These are phyloP conservation scores for Pholis gunnellus DNA, from an alignment of 2,113 vertebrate species.

Conservation along the genomic window DNA sequence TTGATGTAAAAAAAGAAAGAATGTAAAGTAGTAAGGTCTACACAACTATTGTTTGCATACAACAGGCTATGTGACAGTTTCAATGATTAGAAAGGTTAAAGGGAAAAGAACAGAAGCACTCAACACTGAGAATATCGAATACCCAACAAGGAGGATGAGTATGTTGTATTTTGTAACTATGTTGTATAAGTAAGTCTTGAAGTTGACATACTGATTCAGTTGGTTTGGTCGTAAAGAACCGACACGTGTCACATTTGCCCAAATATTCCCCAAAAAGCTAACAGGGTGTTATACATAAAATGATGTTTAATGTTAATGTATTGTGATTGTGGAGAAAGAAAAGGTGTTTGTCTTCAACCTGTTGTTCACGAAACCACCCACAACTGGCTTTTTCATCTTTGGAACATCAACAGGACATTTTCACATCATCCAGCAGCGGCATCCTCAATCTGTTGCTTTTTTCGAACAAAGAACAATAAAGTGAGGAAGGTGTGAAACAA, in stretches of 20 bases:
- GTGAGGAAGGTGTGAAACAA: not conserved
- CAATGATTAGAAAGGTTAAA: not conserved
- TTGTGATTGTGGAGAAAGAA: not conserved
- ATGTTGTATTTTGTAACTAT: not conserved
- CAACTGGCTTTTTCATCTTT: not conserved
- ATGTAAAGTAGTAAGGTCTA: not conserved
- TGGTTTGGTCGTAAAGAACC: not conserved
- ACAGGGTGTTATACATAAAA: not conserved
- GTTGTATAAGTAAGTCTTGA: not conserved
- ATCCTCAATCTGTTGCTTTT: not conserved
- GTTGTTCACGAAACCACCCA: not conserved
- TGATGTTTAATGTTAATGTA: not conserved
- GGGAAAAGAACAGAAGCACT: not conserved
- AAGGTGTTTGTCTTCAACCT: not conserved
- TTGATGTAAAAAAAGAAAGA: not conserved
- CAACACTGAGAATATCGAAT: not conserved
- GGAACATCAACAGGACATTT: not conserved
- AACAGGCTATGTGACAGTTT: not conserved
- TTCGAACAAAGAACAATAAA: not conserved
- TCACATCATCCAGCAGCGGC: not conserved
- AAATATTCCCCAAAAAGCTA: not conserved
- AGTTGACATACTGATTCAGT: not conserved
- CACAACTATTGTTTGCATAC: not conserved
- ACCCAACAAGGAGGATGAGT: not conserved
- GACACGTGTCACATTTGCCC: no score